Evolutionary conservation across 2,888 invertebrate species (phyloP).

Genomic region (Amiota minor): DNA sequence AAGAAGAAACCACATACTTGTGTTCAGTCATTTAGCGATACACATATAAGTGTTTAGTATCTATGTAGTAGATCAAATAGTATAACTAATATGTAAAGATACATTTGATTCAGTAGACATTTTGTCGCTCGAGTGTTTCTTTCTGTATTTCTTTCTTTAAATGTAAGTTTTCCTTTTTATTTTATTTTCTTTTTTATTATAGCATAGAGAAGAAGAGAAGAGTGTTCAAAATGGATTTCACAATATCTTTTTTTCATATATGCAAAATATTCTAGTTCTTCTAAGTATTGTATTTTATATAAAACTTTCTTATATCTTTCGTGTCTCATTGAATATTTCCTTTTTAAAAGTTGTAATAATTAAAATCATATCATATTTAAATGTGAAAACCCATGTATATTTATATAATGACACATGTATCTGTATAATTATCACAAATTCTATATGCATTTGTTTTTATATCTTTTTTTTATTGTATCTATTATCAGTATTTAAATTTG

Average conservation of each 20-base stretch:
- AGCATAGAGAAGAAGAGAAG: neutral
- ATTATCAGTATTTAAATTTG: too few species aligned
- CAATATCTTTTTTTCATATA: neutral
- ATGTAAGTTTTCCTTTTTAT: neutral
- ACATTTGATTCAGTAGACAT: conserved; percentile 23
- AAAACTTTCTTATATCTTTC: too few species aligned
- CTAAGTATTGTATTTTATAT: too few species aligned
- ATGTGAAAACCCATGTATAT: too few species aligned
- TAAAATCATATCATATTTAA: too few species aligned
- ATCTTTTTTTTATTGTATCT: too few species aligned
- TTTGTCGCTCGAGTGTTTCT: conserved; percentile 11
- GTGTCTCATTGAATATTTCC: too few species aligned
- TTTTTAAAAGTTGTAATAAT: too few species aligned
- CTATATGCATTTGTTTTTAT: too few species aligned
- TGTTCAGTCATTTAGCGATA: neutral
- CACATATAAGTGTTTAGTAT: neutral
- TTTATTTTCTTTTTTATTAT: neutral
- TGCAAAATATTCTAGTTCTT: neutral
- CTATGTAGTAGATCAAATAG: too few species aligned
- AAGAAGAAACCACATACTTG: neutral
- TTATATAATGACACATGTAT: too few species aligned
- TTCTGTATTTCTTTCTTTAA: neutral
- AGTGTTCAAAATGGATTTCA: neutral
- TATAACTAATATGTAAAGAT: neutral
- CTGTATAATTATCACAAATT: too few species aligned